Conservation (phyloP, 37 sponge, comb jelly and placozoan species). For the Corticium candelabrum region DNA sequence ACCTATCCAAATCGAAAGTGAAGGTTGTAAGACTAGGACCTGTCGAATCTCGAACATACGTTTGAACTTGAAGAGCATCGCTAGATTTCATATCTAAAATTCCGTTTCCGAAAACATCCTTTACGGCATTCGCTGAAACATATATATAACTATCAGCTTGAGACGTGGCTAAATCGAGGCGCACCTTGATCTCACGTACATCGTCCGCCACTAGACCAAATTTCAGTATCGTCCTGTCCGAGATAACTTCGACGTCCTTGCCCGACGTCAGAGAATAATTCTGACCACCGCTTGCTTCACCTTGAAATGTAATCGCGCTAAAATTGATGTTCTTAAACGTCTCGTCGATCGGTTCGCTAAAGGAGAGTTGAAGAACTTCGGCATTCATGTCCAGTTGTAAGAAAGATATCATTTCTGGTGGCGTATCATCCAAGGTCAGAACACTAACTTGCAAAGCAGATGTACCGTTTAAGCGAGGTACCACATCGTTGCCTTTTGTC, state of each 20-base stretch:
- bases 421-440: constrained; percentile 29
- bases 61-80: constrained; percentile 21
- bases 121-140: constrained; percentile 22
- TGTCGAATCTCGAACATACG: constrained; percentile 35
- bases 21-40: constrained; percentile 41
- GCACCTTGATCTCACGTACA: constrained; percentile 39
- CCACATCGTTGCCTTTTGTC: constrained; percentile 17
- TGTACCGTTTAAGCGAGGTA: constrained; percentile 34
- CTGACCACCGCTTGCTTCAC: not conserved
- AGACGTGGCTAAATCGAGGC: constrained; percentile 53
- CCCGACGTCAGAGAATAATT: not conserved
- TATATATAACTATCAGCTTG: constrained; percentile 31
- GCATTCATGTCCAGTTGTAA: constrained; percentile 42
- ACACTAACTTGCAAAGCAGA: constrained; percentile 52
- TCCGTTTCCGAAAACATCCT: constrained; percentile 55
- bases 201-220: constrained; percentile 16
- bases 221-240: not conserved
- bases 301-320: constrained; percentile 41
- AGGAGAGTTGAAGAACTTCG: constrained; percentile 37
- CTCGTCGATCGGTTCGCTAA: constrained; percentile 70
- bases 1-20: constrained; percentile 55
- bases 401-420: constrained; percentile 43
- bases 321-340: constrained; percentile 39
- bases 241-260: not conserved
- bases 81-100: constrained; percentile 10